Percentiles rank a stretch among this genome's conserved stretches.
Evolutionary conservation across 1,140 invertebrate species (phyloP).

Genomic region (Tetragnatha versicolor): DNA sequence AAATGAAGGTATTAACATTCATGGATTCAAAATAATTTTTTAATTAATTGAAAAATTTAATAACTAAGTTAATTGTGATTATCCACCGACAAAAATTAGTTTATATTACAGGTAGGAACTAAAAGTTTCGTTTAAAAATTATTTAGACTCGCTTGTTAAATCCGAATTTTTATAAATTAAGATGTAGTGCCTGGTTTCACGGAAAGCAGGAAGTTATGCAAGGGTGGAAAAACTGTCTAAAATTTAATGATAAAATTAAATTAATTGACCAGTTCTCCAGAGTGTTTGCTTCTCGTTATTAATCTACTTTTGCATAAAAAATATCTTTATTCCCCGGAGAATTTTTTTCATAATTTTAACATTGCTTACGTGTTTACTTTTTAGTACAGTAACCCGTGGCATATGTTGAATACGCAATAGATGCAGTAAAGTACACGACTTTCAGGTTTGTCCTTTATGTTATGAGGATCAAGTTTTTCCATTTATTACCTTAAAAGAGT

Average conservation of each 20-base stretch:
- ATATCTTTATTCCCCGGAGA: too few relatives aligned
- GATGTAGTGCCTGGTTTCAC: too few relatives aligned
- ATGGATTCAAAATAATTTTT: constrained; percentile 21
- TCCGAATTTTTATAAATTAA: too few relatives aligned
- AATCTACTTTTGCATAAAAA: too few relatives aligned
- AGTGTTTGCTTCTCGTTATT: too few relatives aligned
- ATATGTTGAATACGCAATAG: constrained; percentile 32
- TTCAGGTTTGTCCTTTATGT: too few relatives aligned
- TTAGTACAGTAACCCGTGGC: constrained; percentile 27
- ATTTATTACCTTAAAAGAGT: too few relatives aligned
- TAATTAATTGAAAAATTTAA: constrained; percentile 23
- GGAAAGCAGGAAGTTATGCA: constrained; percentile 32
- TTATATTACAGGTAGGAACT: neutral
- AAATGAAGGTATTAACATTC: constrained; percentile 76
- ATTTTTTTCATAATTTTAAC: constrained; percentile 20
- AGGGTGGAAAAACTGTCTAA: constrained; percentile 7
- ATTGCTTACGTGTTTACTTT: constrained; percentile 36
- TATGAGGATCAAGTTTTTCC: too few relatives aligned
- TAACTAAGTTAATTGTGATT: constrained; percentile 13
- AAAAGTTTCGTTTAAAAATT: neutral
- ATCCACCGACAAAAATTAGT: neutral
- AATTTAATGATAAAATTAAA: too few relatives aligned
- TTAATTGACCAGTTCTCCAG: too few relatives aligned
- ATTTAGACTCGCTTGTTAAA: neutral
- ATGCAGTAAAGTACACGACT: too few relatives aligned